A percentile compares a stretch with the other conserved stretches of the same genome.
phyloP scores from a whole-genome alignment of 2,888 invertebrate species.

The Chalcosyrphus nemorum region DNA sequence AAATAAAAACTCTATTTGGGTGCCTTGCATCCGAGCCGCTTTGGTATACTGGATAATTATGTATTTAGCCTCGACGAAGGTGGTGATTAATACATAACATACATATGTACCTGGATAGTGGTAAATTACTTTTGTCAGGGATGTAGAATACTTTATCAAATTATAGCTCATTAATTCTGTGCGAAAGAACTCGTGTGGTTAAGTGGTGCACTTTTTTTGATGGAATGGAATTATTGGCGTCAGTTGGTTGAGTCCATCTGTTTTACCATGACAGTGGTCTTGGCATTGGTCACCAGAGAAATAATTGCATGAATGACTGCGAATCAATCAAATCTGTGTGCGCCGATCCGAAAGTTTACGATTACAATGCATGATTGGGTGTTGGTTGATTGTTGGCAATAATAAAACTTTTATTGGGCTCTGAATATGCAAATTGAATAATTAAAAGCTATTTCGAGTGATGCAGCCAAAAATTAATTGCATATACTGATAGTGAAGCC shows the following conservation, averaged over 20 bases:
- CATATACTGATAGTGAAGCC: not conserved
- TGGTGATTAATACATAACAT: slow-evolving; percentile 25
- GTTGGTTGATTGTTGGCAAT: slow-evolving; percentile 58
- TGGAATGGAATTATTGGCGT: slow-evolving; percentile 26
- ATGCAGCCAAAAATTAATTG: slow-evolving; percentile 14
- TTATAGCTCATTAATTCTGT: not conserved
- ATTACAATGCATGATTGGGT: slow-evolving; percentile 61
- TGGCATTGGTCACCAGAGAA: slow-evolving; percentile 50
- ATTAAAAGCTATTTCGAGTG: not conserved
- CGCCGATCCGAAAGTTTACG: slow-evolving; percentile 66
- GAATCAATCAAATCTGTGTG: slow-evolving; percentile 34
- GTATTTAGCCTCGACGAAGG: slow-evolving; percentile 11
- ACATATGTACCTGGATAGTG: slow-evolving; percentile 41
- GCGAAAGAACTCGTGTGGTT: not conserved
- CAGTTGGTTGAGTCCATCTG: slow-evolving; percentile 28
- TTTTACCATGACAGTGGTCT: slow-evolving; percentile 25
- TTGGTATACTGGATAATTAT: slow-evolving; percentile 5
- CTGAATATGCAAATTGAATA: slow-evolving; percentile 8
- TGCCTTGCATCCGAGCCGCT: not conserved
- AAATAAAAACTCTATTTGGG: not conserved
- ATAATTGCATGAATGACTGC: slow-evolving; percentile 63
- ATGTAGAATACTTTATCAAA: not conserved
- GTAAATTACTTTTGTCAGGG: not conserved
- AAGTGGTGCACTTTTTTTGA: too few species aligned
- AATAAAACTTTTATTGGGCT: slow-evolving; percentile 5